phyloP scores from a whole-genome alignment of 2,113 vertebrate species.

The Thinocorus orbignyianus region DNA sequence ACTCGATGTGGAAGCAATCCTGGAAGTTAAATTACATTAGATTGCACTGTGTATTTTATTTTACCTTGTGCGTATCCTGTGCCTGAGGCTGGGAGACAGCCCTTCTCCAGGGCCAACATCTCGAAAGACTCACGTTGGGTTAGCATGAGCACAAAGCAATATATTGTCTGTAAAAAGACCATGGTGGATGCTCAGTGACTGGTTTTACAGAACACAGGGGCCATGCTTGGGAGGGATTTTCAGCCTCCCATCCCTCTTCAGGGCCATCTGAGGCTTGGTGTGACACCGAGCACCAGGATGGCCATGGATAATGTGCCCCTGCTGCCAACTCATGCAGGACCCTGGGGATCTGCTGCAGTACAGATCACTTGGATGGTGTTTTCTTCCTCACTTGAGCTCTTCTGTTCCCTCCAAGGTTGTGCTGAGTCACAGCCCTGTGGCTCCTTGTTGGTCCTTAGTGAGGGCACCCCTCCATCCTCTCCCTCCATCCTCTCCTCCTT shows the following conservation, averaged over 20 bases:
- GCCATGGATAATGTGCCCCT: accelerated
- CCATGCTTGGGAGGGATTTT: accelerated
- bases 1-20: not conserved
- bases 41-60: not conserved
- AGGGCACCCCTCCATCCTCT: not conserved
- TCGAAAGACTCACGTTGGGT: not conserved
- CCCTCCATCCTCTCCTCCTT: not conserved
- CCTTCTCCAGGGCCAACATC: not conserved
- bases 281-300: not conserved
- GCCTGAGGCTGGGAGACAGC: not conserved
- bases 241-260: not conserved
- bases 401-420: accelerated
- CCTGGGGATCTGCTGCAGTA: not conserved
- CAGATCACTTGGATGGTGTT: not conserved
- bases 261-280: accelerated
- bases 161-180: accelerated
- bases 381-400: not conserved
- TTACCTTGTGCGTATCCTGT: not conserved
- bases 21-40: not conserved
- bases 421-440: not conserved
- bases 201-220: not conserved
- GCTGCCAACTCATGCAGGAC: accelerated
- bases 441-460: accelerated
- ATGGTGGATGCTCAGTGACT: accelerated
- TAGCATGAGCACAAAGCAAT: accelerated